Conservation (phyloP, 2,888 invertebrate species). For the Shargacucullia verbasci region DNA sequence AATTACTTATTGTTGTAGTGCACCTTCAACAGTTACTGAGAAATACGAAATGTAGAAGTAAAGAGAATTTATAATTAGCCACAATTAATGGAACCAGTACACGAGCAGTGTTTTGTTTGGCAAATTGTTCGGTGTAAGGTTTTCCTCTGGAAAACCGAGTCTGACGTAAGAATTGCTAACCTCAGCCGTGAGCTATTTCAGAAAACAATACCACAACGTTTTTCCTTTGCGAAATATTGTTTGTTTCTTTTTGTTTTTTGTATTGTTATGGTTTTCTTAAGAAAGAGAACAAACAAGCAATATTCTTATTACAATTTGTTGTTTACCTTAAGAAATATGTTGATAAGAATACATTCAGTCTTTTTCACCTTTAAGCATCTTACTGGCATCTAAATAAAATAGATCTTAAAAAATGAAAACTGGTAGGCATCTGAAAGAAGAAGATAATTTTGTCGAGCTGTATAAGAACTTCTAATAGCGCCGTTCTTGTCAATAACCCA, state of each 20-base stretch:
- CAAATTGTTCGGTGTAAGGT: conserved; percentile 23
- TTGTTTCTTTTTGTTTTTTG: conserved; percentile 16
- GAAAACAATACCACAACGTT: conserved; percentile 27
- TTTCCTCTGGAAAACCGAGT: conserved; percentile 26
- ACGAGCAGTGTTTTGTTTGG: conserved; percentile 23
- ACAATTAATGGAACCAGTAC: conserved; percentile 18
- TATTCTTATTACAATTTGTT: background rate
- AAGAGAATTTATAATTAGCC: conserved; percentile 44
- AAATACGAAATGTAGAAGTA: conserved; percentile 34
- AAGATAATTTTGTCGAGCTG: conserved; percentile 8
- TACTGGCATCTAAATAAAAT: background rate
- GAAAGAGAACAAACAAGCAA: background rate
- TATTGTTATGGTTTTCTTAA: background rate
- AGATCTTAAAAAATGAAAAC: too few species aligned
- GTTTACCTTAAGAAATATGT: background rate
- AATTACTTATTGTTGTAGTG: conserved; percentile 43
- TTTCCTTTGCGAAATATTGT: conserved; percentile 9
- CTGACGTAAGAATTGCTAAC: conserved; percentile 11
- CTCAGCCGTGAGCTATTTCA: conserved; percentile 13
- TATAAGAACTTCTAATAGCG: conserved; percentile 15
- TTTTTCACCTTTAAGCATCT: background rate
- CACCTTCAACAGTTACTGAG: conserved; percentile 44
- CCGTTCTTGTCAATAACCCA: conserved; percentile 18
- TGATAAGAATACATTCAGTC: too few species aligned
- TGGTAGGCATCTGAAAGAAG: background rate